Evolutionary conservation across 2,797 vertebrate species (phyloP).

Genomic region (Enteromius argenteus): DNA sequence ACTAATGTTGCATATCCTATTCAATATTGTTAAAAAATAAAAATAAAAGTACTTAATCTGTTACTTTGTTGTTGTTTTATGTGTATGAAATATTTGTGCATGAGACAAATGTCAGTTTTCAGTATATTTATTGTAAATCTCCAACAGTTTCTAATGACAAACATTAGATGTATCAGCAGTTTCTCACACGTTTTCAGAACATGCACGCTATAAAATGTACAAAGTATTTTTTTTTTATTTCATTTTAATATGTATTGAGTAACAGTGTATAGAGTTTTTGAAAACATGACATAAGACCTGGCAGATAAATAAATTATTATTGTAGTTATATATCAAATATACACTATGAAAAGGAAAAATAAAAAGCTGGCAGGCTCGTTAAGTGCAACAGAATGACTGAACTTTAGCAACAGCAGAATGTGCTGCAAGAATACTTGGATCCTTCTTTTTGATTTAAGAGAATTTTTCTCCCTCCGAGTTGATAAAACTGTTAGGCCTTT

Average conservation of each 20-base stretch:
- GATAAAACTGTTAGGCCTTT: background rate
- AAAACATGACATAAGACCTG: slow-evolving; percentile 55
- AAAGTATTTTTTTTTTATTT: slow-evolving; percentile 62
- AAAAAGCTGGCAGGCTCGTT: slow-evolving; percentile 19
- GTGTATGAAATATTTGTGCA: background rate
- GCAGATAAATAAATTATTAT: slow-evolving; percentile 65
- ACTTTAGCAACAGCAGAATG: slow-evolving; percentile 70
- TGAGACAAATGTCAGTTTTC: background rate
- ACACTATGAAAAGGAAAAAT: slow-evolving; percentile 38
- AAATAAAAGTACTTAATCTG: slow-evolving; percentile 67
- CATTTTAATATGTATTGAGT: slow-evolving; percentile 66
- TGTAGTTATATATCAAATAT: slow-evolving; percentile 56
- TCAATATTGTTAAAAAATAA: slow-evolving; percentile 71
- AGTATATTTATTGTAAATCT: slow-evolving; percentile 40
- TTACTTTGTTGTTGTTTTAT: background rate
- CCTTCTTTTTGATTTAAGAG: slow-evolving; percentile 20
- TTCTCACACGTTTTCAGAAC: slow-evolving; percentile 37
- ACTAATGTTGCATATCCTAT: slow-evolving; percentile 72
- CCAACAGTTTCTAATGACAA: slow-evolving; percentile 30
- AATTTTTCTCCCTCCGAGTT: slow-evolving; percentile 30
- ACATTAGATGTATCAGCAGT: slow-evolving; percentile 39
- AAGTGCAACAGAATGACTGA: slow-evolving; percentile 38
- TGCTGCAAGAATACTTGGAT: slow-evolving; percentile 49
- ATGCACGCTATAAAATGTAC: slow-evolving; percentile 57
- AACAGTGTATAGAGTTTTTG: slow-evolving; percentile 24